Base-by-base conservation (phyloP, 2,888 invertebrate species). In the Macropis europaea region DNA sequence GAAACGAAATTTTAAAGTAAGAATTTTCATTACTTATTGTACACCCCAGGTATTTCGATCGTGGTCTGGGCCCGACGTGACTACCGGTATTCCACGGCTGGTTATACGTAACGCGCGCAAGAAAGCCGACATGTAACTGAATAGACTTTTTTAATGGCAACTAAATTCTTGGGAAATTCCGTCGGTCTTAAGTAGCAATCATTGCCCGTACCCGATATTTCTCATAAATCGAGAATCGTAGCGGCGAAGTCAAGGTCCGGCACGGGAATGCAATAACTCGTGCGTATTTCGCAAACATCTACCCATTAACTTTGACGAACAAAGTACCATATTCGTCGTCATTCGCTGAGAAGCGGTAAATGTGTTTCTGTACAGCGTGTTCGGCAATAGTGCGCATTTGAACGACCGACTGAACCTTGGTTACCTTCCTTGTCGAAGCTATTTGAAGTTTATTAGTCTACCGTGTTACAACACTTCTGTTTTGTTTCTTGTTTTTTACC, bases 1-100 rank as follows among this genome's bases (percentile, higher is more conserved):
- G n/a, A n/a, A n/a, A n/a, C n/a, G n/a, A n/a, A n/a, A n/a, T n/a
- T n/a, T n/a, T n/a, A n/a, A n/a, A n/a, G n/a, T n/a, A n/a, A n/a
- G n/a, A n/a, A n/a, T n/a, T n/a, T n/a, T n/a, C n/a, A n/a, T n/a
- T n/a, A n/a, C n/a, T n/a, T n/a, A n/a, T n/a, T n/a, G n/a, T 30
- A 30, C 5, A 30, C 30, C 9, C 5, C 30, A 30, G 5, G n/a
- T 26, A 48, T 48, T 48, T 50, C 52, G 40, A 38, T n/a, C 36
- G 11, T 13, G 28, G 38, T n/a, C 52, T 36, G 34, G 9, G 42
- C 32, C 9, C 26, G 47, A n/a, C 38, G 52, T 5, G 63, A 40
- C 62, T 63, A 59, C 70, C 57, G 63, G 72, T 63, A 72, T 62
- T 70, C 70, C 62, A 57, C 40, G 63, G 57, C 48, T 72, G 70